A percentile compares a stretch with the other conserved stretches of the same genome.
phyloP scores from a whole-genome alignment of 37 sponge, comb jelly and placozoan genomes.

The Tethya wilhelma region DNA sequence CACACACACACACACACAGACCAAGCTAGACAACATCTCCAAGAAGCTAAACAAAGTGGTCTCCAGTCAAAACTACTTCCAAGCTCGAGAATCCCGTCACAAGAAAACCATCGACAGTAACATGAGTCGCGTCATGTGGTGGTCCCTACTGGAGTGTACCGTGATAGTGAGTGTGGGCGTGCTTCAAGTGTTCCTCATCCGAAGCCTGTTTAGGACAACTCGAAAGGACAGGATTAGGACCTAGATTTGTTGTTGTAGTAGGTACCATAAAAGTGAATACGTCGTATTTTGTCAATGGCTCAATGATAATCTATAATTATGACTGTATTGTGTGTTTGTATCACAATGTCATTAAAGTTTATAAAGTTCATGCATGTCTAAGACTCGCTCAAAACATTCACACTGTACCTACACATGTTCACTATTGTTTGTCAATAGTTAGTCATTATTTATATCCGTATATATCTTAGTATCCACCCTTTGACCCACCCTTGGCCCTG shows the following conservation, averaged over 20 bases:
- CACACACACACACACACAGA: not conserved
- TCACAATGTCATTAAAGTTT: too few relatives aligned
- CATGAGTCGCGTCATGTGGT: conserved; percentile 57
- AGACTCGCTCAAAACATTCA: too few relatives aligned
- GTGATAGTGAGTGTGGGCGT: conserved; percentile 70
- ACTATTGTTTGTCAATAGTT: too few relatives aligned
- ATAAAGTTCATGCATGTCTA: too few relatives aligned
- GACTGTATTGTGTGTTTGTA: too few relatives aligned
- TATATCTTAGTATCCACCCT: too few relatives aligned
- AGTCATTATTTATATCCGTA: too few relatives aligned
- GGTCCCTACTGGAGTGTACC: conserved; percentile 63
- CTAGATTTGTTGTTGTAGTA: not conserved
- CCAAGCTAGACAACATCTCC: conserved; percentile 48
- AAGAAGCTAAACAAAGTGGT: conserved; percentile 56
- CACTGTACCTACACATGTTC: too few relatives aligned
- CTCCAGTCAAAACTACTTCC: conserved; percentile 70
- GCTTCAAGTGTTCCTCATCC: conserved; percentile 65
- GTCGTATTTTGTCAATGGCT: too few relatives aligned
- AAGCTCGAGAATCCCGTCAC: conserved; percentile 79
- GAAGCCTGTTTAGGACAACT: conserved; percentile 62
- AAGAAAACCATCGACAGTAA: conserved; percentile 76
- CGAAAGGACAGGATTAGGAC: conserved; percentile 71
- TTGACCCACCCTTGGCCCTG: too few relatives aligned
- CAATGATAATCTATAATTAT: too few relatives aligned
- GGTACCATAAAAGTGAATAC: too few relatives aligned